A percentile compares a stretch with the other conserved stretches of the same genome.
These are phyloP conservation scores for Melanchra persicariae DNA, from an alignment of 2,888 invertebrate genomes.

Conservation along the genomic window DNA sequence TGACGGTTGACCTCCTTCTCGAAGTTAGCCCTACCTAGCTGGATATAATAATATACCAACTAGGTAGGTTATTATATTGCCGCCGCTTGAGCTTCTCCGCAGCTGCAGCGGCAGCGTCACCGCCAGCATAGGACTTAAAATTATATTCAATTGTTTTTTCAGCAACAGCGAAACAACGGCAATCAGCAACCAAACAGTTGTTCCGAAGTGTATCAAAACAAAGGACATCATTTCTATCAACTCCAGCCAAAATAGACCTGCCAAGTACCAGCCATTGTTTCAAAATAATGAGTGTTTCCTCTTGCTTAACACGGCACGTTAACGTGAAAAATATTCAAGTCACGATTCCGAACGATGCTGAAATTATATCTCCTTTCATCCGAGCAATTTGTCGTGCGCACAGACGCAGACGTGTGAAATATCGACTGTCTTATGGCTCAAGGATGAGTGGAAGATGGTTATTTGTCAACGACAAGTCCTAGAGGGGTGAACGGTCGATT, in stretches of 20 bases:
- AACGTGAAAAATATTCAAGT: slow-evolving; percentile 54
- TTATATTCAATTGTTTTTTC: too few relatives aligned
- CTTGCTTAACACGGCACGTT: slow-evolving; percentile 14
- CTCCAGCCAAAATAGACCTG: not conserved
- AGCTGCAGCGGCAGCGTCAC: too few relatives aligned
- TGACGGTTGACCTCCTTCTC: too few relatives aligned
- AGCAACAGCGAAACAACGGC: too few relatives aligned
- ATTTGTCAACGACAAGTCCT: slow-evolving; percentile 55
- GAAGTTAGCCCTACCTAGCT: too few relatives aligned
- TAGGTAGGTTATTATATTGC: too few relatives aligned
- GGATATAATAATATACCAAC: too few relatives aligned
- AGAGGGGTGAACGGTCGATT: slow-evolving; percentile 17
- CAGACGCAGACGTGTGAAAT: slow-evolving; percentile 48
- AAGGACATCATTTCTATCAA: not conserved
- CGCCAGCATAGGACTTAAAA: too few relatives aligned
- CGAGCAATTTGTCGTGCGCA: slow-evolving; percentile 50
- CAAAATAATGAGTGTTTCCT: slow-evolving; percentile 25
- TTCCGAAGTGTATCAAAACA: too few relatives aligned
- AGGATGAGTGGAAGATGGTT: slow-evolving; percentile 44
- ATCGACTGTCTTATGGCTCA: slow-evolving; percentile 42
- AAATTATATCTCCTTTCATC: slow-evolving; percentile 62
- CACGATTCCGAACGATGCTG: slow-evolving; percentile 43
- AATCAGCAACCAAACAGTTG: too few relatives aligned
- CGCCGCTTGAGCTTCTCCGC: too few relatives aligned
- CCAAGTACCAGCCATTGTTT: slow-evolving; percentile 5